These are phyloP conservation scores for Dendrolimus punctatus DNA, from an alignment of 1,140 invertebrate genomes.

Conservation along the genomic window DNA sequence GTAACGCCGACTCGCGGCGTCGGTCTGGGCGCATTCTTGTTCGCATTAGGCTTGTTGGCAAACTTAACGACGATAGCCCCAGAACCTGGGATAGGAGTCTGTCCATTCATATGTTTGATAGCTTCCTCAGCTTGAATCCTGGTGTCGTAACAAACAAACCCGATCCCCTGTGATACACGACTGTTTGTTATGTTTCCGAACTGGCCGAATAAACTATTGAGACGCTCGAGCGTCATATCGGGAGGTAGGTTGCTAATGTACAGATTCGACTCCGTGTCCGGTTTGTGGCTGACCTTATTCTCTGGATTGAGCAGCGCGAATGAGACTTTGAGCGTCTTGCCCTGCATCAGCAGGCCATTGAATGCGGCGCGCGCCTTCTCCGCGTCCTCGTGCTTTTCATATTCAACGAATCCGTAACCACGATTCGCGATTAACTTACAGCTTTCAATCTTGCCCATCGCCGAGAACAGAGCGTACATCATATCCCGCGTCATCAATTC, in stretches of 20 bases:
- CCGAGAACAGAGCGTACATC: slow-evolving; percentile 69
- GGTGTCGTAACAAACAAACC: slow-evolving; percentile 65
- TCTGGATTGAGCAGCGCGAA: slow-evolving; percentile 70
- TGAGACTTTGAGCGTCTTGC: slow-evolving; percentile 68
- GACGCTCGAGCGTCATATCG: slow-evolving; percentile 63
- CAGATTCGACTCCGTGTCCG: slow-evolving; percentile 66
- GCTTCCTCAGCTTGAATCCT: slow-evolving; percentile 64
- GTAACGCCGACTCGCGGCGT: slow-evolving; percentile 32
- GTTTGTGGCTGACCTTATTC: slow-evolving; percentile 63
- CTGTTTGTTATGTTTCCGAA: slow-evolving; percentile 66
- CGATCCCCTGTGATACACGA: slow-evolving; percentile 65
- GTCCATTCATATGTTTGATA: slow-evolving; percentile 63
- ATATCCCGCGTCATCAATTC: slow-evolving; percentile 69
- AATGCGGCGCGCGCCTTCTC: slow-evolving; percentile 67
- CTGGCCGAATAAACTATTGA: slow-evolving; percentile 56
- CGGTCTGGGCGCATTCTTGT: slow-evolving; percentile 46
- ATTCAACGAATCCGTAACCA: slow-evolving; percentile 69
- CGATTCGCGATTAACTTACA: slow-evolving; percentile 67
- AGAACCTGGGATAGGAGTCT: slow-evolving; percentile 50
- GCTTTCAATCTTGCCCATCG: slow-evolving; percentile 67
- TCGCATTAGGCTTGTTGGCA: slow-evolving; percentile 63
- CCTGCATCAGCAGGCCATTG: slow-evolving; percentile 68
- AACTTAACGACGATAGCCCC: slow-evolving; percentile 66
- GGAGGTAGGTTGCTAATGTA: slow-evolving; percentile 68
- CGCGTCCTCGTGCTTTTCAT: slow-evolving; percentile 66